A percentile compares a stretch with the other conserved stretches of the same genome.
These are phyloP conservation scores for Leptopilina syphax DNA, from an alignment of 2,888 invertebrate species.

Conservation along the genomic window DNA sequence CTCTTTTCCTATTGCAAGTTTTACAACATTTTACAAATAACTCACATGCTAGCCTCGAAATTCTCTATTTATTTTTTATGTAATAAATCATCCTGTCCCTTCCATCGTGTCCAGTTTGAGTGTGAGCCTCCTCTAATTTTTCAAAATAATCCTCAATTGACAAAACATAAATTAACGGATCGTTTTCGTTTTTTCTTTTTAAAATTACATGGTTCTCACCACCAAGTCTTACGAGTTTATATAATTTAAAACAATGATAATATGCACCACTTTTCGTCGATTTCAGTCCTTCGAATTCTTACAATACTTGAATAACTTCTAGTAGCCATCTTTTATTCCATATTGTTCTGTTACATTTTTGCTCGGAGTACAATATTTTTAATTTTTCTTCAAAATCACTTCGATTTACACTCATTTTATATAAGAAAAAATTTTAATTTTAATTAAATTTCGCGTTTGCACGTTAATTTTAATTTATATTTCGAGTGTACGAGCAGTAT, in stretches of 20 bases:
- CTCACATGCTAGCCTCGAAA: conserved; percentile 32
- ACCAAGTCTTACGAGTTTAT: neutral
- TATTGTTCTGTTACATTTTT: no score
- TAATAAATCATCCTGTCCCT: conserved; percentile 54
- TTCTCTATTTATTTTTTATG: conserved; percentile 48
- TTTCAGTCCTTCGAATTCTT: neutral
- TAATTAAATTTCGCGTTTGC: no score
- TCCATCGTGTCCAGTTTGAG: conserved; percentile 51
- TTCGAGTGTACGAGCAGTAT: no score
- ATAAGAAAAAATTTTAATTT: no score
- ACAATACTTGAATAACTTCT: no score
- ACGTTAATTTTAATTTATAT: no score
- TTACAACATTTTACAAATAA: conserved; percentile 49
- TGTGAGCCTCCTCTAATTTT: conserved; percentile 45
- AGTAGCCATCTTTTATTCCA: no score
- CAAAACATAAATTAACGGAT: conserved; percentile 25
- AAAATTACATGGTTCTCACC: neutral
- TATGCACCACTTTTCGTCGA: neutral
- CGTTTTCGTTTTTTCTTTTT: neutral
- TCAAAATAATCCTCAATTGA: conserved; percentile 21
- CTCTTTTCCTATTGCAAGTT: conserved; percentile 52
- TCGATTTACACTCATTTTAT: no score
- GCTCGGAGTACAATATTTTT: no score
- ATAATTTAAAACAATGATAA: neutral
- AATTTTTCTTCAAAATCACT: no score